Evolutionary conservation across 2,888 invertebrate species (phyloP), one percentile per base, ranked within the genome.

Genomic region (Euzetes globulus): DNA sequence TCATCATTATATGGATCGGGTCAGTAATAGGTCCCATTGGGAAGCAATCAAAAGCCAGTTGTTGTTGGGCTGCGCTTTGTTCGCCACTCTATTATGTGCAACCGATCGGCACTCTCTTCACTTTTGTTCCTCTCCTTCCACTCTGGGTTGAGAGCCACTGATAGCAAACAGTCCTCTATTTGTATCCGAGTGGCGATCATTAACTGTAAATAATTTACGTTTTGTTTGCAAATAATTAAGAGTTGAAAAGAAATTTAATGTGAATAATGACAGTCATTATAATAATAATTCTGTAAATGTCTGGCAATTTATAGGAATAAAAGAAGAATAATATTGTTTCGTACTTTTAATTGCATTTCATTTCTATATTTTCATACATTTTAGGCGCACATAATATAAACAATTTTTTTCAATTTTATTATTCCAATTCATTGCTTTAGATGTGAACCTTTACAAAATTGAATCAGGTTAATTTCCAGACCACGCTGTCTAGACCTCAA

Each of bases 171-270:
- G 15, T 60, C 19, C 55, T 55, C 22, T 17, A 15, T 68, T 68
- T 41, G 68, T 68, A 68, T 68, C 68, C 68, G 13, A 68, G 68
- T 45, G 37, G 22, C 45, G 68, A 68, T 68, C 68, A 68, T 41
- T 68, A 41, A 68, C 68, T 68, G 68, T 68, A 41, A 68, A 68
- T 68, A 68, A 68, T 68, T 45, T 41, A 68, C n/a, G 68, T 68
- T 68, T 68, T 68, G 68, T 68, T 68, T 68, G 63, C 63, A 68
- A 68, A 68, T 68, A 68, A 68, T 68, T 68, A 68, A 68, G 22
- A 41, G 22, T 55, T 55, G 25, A 55, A 55, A 22, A 33, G 19
- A 63, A 63, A 63, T 37, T 60, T 60, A 29, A 63, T 63, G 63
- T 11, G 27, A 37, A 55, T 63, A 33, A 63, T 63, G 11, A 29